Evolutionary conservation across 1,140 invertebrate genomes (phyloP).

Genomic region (Platyura marginata): DNA sequence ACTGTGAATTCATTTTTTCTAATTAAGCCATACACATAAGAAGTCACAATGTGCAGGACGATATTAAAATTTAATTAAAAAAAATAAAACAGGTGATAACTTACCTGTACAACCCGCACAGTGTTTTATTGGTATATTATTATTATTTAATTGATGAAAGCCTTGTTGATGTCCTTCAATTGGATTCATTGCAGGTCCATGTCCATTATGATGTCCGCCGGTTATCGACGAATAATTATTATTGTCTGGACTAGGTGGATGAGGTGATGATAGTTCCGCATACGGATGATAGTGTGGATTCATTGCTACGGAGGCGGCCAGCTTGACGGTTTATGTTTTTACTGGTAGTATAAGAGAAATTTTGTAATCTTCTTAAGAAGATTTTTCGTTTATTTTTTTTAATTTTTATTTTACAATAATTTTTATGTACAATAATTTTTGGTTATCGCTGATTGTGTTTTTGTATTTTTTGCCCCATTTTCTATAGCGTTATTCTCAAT

Average conservation of each 20-base stretch:
- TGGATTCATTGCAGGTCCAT: slow-evolving; percentile 23
- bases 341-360: no score
- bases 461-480: no score
- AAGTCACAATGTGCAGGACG: no score
- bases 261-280: slow-evolving; percentile 43
- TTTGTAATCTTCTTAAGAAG: no score
- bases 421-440: no score
- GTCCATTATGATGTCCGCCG: slow-evolving; percentile 16
- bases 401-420: no score
- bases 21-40: no score
- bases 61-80: no score
- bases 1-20: no score
- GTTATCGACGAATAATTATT: slow-evolving; percentile 25
- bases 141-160: slow-evolving; percentile 31
- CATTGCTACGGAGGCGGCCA: slow-evolving; percentile 44
- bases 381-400: no score
- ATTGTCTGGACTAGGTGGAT: slow-evolving; percentile 42
- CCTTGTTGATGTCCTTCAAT: slow-evolving; percentile 14
- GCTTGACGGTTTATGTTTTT: slow-evolving; percentile 31
- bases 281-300: slow-evolving; percentile 53
- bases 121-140: slow-evolving; percentile 36
- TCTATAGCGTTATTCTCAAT: no score
- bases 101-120: slow-evolving; percentile 39
- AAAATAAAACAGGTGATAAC: not conserved
- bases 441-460: no score